Evolutionary conservation across 1,140 invertebrate genomes (phyloP).

Genomic region (Brachionus sp.): DNA sequence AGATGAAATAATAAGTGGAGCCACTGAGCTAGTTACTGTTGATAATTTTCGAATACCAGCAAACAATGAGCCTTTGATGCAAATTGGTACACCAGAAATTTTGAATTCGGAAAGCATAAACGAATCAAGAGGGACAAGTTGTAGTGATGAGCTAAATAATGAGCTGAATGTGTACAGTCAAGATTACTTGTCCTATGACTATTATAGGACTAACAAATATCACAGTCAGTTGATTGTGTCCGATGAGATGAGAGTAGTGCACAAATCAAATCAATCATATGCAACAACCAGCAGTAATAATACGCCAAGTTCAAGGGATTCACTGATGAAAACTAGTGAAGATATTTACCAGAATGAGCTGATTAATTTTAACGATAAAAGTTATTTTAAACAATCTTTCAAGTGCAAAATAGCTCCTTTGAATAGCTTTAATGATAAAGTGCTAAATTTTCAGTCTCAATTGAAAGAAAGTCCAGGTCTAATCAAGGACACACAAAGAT

Average conservation of each 20-base stretch:
- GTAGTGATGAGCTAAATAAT: conserved; percentile 4
- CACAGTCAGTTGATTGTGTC: neutral
- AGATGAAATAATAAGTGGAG: neutral
- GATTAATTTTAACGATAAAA: conserved; percentile 11
- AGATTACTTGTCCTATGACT: neutral
- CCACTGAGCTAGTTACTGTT: neutral
- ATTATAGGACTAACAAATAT: neutral
- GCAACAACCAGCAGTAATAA: conserved; percentile 9
- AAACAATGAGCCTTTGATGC: neutral
- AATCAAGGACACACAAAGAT: neutral
- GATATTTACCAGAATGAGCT: neutral
- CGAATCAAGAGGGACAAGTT: conserved; percentile 2
- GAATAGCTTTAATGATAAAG: neutral
- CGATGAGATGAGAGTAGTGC: neutral
- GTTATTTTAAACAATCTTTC: conserved; percentile 11
- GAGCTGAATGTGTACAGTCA: conserved; percentile 19
- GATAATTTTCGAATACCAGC: neutral
- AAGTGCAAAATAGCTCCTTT: neutral
- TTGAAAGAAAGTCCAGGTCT: neutral
- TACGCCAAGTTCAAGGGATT: neutral
- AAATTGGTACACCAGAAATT: neutral
- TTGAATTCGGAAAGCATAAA: neutral
- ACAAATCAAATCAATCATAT: neutral
- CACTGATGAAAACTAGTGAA: neutral
- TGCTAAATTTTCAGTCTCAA: neutral